Evolutionary conservation across 2,888 invertebrate genomes (phyloP).

Genomic region (Kryphioiulus occultus): DNA sequence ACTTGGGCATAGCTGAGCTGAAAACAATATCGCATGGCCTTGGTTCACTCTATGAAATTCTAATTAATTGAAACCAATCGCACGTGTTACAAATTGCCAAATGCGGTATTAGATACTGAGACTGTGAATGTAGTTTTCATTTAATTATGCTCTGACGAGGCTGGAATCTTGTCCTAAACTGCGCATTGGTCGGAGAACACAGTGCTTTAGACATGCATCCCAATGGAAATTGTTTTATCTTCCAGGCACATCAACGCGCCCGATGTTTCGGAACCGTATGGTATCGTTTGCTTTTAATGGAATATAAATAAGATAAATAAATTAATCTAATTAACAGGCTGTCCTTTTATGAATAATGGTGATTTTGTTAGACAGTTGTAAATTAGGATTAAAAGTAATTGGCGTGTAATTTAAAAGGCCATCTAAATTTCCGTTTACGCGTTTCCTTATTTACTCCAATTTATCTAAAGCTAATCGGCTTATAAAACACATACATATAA

Average conservation of each 20-base stretch:
- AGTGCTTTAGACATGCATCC: not conserved
- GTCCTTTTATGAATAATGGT: too few relatives aligned
- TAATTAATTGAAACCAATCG: not conserved
- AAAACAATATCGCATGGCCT: not conserved
- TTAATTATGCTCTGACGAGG: not conserved
- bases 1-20: not conserved
- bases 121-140: not conserved
- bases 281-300: not conserved
- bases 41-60: not conserved
- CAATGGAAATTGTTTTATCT: not conserved
- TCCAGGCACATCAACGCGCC: not conserved
- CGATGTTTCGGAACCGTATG: not conserved
- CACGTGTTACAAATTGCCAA: not conserved
- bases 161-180: not conserved
- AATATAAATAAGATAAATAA: not conserved
- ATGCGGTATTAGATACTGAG: not conserved
- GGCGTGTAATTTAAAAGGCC: too few relatives aligned
- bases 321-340: not conserved
- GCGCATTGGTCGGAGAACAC: not conserved
- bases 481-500: too few relatives aligned
- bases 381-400: too few relatives aligned
- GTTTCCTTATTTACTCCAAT: too few relatives aligned
- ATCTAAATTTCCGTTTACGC: too few relatives aligned
- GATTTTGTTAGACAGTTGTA: too few relatives aligned
- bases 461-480: too few relatives aligned